These are phyloP conservation scores for Salvelinus sp. DNA, from an alignment of 2,113 vertebrate genomes.

Conservation along the genomic window DNA sequence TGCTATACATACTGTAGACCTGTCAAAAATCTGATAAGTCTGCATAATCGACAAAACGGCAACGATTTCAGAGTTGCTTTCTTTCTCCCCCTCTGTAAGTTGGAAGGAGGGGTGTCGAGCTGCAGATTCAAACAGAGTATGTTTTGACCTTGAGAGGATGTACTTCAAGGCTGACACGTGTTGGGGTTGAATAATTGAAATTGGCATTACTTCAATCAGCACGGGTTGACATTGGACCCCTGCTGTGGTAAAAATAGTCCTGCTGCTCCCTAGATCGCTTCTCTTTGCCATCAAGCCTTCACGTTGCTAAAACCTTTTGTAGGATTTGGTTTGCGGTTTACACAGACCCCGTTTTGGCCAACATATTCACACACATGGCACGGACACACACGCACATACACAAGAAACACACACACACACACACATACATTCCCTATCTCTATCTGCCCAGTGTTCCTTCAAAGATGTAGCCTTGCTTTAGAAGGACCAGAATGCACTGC, in stretches of 20 bases:
- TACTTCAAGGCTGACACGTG: neutral
- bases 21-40: neutral
- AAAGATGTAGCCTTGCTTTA: constrained; percentile 13
- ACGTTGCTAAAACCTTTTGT: constrained; percentile 9
- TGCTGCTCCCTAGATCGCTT: neutral
- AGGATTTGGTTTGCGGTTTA: constrained; percentile 2
- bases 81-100: neutral
- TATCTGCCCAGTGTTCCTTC: constrained; percentile 7
- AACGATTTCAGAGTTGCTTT: neutral
- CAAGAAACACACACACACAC: neutral
- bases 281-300: neutral
- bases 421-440: constrained; percentile 11
- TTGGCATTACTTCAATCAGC: neutral
- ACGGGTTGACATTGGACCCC: constrained; percentile 11
- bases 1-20: neutral
- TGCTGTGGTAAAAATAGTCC: neutral
- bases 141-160: constrained; percentile 1
- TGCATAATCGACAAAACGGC: no score
- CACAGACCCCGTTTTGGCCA: constrained; percentile 6
- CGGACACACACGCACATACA: neutral
- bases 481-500: constrained; percentile 7
- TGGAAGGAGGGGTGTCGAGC: neutral
- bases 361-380: constrained; percentile 3
- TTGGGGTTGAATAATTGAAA: constrained; percentile 7
- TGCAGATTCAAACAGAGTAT: neutral